Evolutionary conservation across 2,797 vertebrate species (phyloP).

Genomic region (Etheostoma nigrum): DNA sequence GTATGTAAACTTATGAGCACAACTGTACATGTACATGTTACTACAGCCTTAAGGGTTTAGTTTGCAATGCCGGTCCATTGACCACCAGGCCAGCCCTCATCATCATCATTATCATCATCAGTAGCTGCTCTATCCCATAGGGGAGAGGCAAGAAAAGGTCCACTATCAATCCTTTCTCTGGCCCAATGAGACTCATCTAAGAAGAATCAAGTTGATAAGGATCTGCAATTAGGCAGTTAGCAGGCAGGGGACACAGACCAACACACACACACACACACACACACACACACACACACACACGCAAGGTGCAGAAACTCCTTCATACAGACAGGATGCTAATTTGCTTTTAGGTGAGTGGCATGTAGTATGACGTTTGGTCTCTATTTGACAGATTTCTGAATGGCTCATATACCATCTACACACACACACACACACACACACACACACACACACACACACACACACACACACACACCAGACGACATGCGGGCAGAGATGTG

Average conservation of each 20-base stretch:
- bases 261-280: constrained; percentile 11
- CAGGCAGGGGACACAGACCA: constrained; percentile 26
- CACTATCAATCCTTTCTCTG: constrained; percentile 73
- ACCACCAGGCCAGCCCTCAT: constrained; percentile 62
- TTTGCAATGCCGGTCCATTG: constrained; percentile 46
- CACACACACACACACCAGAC: constrained; percentile 56
- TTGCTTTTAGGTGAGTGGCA: constrained; percentile 65
- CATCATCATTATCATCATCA: constrained; percentile 71
- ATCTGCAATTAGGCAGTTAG: constrained; percentile 70
- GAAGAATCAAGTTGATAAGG: constrained; percentile 75
- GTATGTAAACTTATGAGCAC: too few relatives aligned
- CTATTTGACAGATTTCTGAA: constrained; percentile 85
- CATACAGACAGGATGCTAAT: constrained; percentile 61
- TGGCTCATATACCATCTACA: constrained; percentile 87
- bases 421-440: constrained; percentile 28
- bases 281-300: constrained; percentile 18
- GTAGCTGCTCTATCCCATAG: constrained; percentile 58
- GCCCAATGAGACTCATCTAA: constrained; percentile 74
- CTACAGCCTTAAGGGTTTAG: constrained; percentile 23
- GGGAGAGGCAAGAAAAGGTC: constrained; percentile 50
- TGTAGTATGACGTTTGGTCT: constrained; percentile 81
- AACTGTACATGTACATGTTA: too few relatives aligned
- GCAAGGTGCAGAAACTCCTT: constrained; percentile 31
- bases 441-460: constrained; percentile 24
- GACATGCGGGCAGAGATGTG: constrained; percentile 74